Percentiles rank a stretch among this genome's conserved stretches.
These are phyloP conservation scores for Neodontobutis hainanensis DNA, from an alignment of 2,113 vertebrate genomes.

Conservation along the genomic window DNA sequence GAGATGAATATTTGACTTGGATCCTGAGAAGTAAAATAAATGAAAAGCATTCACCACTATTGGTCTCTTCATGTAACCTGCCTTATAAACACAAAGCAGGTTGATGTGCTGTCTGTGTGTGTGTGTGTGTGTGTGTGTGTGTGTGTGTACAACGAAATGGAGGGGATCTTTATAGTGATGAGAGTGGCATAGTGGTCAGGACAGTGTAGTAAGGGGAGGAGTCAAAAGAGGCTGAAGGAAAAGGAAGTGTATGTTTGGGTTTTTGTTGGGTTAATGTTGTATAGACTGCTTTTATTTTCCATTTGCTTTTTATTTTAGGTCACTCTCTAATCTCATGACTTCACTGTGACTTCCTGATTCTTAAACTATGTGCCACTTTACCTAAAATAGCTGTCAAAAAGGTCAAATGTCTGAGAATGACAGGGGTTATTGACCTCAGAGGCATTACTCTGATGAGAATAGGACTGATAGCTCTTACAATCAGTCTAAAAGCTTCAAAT, in stretches of 20 bases:
- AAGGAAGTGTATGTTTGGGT: constrained; percentile 20
- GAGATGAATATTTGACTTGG: constrained; percentile 5
- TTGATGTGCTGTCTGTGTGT: constrained; percentile 5
- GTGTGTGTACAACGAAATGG: constrained; percentile 15
- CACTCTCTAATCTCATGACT: constrained; percentile 1
- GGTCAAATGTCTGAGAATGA: neutral
- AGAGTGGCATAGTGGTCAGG: constrained; percentile 38
- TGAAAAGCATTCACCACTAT: constrained; percentile 43
- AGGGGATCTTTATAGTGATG: constrained; percentile 33
- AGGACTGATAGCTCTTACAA: no score
- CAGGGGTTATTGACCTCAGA: no score
- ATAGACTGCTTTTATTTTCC: constrained; percentile 13
- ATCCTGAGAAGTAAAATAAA: constrained; percentile 3
- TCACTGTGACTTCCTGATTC: neutral
- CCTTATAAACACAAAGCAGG: constrained; percentile 13
- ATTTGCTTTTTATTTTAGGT: neutral
- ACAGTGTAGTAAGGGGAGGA: constrained; percentile 30
- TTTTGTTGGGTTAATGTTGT: constrained; percentile 11
- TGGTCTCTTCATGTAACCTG: constrained; percentile 40
- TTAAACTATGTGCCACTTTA: constrained; percentile 3
- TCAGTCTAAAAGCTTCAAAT: no score
- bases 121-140: constrained; percentile 1
- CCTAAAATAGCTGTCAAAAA: neutral
- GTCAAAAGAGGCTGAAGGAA: constrained; percentile 19
- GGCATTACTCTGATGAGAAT: no score